phyloP scores from a whole-genome alignment of 2,113 vertebrate genomes.

The Nothoprocta perdicaria region DNA sequence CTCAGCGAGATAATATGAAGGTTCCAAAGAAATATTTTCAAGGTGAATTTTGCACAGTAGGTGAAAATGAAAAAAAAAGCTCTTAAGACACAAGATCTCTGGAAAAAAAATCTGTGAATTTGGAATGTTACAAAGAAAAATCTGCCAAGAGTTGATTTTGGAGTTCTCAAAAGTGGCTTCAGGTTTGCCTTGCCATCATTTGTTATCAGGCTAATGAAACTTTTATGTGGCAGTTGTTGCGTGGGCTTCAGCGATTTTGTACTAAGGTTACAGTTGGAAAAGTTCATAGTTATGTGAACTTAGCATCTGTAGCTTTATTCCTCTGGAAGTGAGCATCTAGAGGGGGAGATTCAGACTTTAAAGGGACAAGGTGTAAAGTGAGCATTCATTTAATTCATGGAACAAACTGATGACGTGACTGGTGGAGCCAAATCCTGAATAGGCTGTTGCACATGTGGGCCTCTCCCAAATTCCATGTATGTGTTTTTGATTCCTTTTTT shows the following conservation, averaged over 20 bases:
- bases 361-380: slow-evolving; percentile 33
- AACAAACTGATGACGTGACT: slow-evolving; percentile 32
- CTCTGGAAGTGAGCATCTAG: not conserved
- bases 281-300: not conserved
- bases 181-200: slow-evolving; percentile 19
- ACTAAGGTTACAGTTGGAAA: not conserved
- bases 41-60: not conserved
- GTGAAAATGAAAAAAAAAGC: not conserved
- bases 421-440: slow-evolving; percentile 46
- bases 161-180: not conserved
- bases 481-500: not conserved
- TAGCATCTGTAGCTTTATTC: not conserved
- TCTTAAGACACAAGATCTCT: not conserved
- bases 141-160: not conserved
- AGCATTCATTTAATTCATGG: not conserved
- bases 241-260: slow-evolving; percentile 16
- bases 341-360: slow-evolving; percentile 42
- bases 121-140: not conserved
- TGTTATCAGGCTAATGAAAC: slow-evolving; percentile 15
- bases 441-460: slow-evolving; percentile 14
- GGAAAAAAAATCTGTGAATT: not conserved
- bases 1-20: not conserved
- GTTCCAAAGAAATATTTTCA: not conserved
- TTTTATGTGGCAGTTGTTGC: not conserved
- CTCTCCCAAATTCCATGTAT: slow-evolving; percentile 47